These are phyloP conservation scores for Coryphaenoides rupestris DNA, from an alignment of 2,113 vertebrate genomes.

Conservation along the genomic window DNA sequence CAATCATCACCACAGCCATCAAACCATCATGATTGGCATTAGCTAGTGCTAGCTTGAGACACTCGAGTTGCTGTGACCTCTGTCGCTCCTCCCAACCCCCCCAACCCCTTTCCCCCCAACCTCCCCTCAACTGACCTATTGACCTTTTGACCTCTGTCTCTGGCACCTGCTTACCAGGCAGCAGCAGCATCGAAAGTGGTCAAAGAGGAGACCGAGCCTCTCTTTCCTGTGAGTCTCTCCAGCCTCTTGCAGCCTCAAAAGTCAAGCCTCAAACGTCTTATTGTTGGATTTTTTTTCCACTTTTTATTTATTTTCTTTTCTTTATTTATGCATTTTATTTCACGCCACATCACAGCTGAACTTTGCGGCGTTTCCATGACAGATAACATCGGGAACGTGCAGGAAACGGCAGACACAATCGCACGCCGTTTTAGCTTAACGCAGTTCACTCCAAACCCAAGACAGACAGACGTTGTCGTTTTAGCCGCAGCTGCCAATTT, in stretches of 20 bases:
- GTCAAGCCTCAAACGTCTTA: slow-evolving; percentile 1
- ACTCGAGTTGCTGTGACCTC: slow-evolving; percentile 45
- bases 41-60: slow-evolving; percentile 41
- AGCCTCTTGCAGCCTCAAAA: too few relatives aligned
- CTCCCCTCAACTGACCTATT: slow-evolving; percentile 25
- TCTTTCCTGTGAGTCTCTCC: slow-evolving; percentile 69
- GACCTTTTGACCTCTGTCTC: slow-evolving; percentile 60
- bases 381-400: neutral
- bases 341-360: too few relatives aligned
- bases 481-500: slow-evolving; percentile 17
- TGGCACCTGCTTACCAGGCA: slow-evolving; percentile 78
- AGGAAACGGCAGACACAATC: neutral
- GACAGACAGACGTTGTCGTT: neutral
- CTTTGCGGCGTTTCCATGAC: too few relatives aligned
- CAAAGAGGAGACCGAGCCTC: slow-evolving; percentile 76
- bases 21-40: slow-evolving; percentile 18
- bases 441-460: neutral
- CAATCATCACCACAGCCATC: too few relatives aligned
- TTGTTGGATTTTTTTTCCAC: neutral
- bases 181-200: slow-evolving; percentile 75
- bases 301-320: too few relatives aligned
- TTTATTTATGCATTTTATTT: too few relatives aligned
- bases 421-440: neutral
- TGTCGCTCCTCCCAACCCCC: slow-evolving; percentile 17
- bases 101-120: neutral